Evolutionary conservation across 2,888 invertebrate species (phyloP).

Genomic region (Leucophora obtusa): DNA sequence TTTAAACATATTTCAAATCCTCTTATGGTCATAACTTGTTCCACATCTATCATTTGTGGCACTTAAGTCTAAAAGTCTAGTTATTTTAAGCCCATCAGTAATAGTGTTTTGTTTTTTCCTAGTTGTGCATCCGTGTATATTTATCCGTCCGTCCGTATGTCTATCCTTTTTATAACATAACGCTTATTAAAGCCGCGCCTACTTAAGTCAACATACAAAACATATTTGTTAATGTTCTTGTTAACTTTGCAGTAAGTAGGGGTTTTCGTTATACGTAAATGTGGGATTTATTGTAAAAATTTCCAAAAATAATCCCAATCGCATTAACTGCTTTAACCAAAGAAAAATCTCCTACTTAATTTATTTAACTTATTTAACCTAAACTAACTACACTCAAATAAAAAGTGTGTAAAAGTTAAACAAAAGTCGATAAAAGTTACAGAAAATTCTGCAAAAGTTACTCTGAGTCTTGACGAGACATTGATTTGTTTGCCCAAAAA

Average conservation of each 20-base stretch:
- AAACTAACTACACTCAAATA: too few species aligned
- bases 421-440: too few species aligned
- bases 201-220: conserved; percentile 43
- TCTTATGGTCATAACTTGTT: neutral
- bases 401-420: too few species aligned
- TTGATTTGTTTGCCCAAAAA: too few species aligned
- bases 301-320: too few species aligned
- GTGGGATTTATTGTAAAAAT: too few species aligned
- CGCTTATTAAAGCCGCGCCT: conserved; percentile 49
- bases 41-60: conserved; percentile 23
- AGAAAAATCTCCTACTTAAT: too few species aligned
- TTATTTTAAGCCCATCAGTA: conserved; percentile 17
- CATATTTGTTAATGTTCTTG: conserved; percentile 28
- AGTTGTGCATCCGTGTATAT: conserved; percentile 17
- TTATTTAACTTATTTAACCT: too few species aligned
- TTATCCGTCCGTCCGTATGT: neutral
- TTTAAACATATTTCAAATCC: neutral
- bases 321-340: too few species aligned
- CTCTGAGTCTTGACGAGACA: too few species aligned
- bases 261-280: too few species aligned
- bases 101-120: neutral
- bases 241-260: neutral
- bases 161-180: conserved; percentile 38
- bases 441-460: too few species aligned
- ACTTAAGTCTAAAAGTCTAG: conserved; percentile 37